Evolutionary conservation across 2,797 vertebrate genomes (phyloP).

Genomic region (Lateolabrax maculatus): DNA sequence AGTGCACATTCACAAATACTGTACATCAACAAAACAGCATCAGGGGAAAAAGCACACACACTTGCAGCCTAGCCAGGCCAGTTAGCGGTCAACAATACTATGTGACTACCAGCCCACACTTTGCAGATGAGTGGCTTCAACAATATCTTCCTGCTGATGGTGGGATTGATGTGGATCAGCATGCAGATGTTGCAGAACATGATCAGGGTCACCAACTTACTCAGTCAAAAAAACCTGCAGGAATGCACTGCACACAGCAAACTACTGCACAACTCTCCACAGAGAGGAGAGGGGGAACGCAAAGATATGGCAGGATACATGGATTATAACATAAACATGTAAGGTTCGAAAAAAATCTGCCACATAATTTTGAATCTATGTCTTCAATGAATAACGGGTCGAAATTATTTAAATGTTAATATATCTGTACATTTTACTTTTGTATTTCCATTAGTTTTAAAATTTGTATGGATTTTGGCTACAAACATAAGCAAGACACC

Average conservation of each 20-base stretch:
- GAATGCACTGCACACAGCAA: conserved; percentile 77
- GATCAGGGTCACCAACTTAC: conserved; percentile 64
- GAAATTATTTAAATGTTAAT: background rate
- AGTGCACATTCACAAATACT: conserved; percentile 37
- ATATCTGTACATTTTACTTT: conserved; percentile 1
- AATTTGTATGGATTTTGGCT: conserved; percentile 15
- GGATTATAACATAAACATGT: background rate
- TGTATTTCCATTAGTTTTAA: background rate
- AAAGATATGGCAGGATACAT: conserved; percentile 8
- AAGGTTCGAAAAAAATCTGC: background rate
- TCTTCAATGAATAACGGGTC: background rate
- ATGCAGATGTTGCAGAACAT: conserved; percentile 76
- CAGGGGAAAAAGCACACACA: conserved; percentile 47
- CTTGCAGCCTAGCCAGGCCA: conserved; percentile 64
- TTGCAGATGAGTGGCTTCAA: conserved; percentile 70
- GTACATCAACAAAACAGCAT: conserved; percentile 32
- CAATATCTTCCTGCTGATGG: conserved; percentile 57
- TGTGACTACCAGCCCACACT: conserved; percentile 63
- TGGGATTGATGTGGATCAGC: conserved; percentile 65
- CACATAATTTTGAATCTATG: background rate
- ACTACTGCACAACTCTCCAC: conserved; percentile 66
- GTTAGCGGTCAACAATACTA: conserved; percentile 60
- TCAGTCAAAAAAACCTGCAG: conserved; percentile 58
- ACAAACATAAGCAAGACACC: conserved; percentile 32
- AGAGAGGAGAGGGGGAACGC: conserved; percentile 48